phyloP scores from a whole-genome alignment of 2,113 vertebrate species.

The Herpetotheres cachinnans region DNA sequence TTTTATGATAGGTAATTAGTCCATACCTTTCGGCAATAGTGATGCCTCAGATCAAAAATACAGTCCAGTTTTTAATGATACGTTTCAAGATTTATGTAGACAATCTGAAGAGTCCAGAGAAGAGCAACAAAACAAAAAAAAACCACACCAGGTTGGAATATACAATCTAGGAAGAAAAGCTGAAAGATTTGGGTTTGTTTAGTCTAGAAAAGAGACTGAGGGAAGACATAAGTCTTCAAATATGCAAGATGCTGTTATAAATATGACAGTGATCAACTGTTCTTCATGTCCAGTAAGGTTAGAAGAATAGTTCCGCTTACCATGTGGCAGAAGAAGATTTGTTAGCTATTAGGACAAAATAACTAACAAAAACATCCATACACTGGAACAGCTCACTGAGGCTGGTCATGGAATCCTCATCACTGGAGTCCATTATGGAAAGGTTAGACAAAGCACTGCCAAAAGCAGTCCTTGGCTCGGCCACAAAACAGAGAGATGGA shows the following conservation, averaged over 20 bases:
- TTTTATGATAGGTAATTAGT: neutral
- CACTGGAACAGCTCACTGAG: neutral
- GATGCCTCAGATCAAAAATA: neutral
- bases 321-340: conserved; percentile 42
- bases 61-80: neutral
- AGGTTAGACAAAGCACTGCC: conserved; percentile 40
- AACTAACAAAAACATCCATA: conserved; percentile 53
- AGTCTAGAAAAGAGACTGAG: conserved; percentile 51
- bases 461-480: conserved; percentile 40
- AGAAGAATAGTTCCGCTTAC: conserved; percentile 7
- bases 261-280: conserved; percentile 57
- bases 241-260: conserved; percentile 49
- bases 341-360: conserved; percentile 31
- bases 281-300: conserved; percentile 47
- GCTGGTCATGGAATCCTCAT: conserved; percentile 40
- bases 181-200: conserved; percentile 52
- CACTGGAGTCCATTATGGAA: conserved; percentile 46
- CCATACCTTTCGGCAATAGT: neutral
- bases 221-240: conserved; percentile 55
- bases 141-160: neutral
- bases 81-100: neutral
- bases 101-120: neutral
- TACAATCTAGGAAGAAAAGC: conserved; percentile 16
- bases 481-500: neutral
- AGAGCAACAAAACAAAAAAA: neutral